phyloP scores from a whole-genome alignment of 2,113 vertebrate species.

The Arizona elegans region DNA sequence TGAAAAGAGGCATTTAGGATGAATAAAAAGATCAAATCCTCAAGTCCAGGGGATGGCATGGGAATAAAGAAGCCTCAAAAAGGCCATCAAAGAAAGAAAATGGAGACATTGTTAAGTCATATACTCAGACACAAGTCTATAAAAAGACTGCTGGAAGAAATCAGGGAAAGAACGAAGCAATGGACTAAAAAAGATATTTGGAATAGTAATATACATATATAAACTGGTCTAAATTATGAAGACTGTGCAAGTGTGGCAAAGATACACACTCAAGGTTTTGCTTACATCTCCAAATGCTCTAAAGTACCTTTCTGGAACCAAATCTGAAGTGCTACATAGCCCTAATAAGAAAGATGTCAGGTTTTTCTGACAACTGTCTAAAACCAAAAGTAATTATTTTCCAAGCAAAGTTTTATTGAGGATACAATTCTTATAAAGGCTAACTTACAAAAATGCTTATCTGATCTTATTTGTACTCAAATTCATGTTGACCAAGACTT shows the following conservation, averaged over 20 bases:
- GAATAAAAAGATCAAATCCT: background rate
- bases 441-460: too few species aligned
- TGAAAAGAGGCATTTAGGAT: background rate
- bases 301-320: background rate
- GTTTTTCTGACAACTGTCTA: background rate
- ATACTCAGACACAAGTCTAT: background rate
- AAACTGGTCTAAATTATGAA: background rate
- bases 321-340: background rate
- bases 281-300: background rate
- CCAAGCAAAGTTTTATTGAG: background rate
- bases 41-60: background rate
- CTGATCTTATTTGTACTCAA: background rate
- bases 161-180: background rate
- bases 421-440: background rate
- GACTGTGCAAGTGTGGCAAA: background rate
- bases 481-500: background rate
- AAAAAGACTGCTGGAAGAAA: background rate
- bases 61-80: background rate
- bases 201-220: background rate
- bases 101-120: background rate
- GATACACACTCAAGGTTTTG: background rate
- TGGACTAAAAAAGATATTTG: background rate
- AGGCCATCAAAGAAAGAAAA: background rate
- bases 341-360: background rate
- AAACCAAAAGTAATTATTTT: background rate